These are phyloP conservation scores for Caenorhabditis macrosperma DNA, from an alignment of 2,888 invertebrate genomes.

Conservation along the genomic window DNA sequence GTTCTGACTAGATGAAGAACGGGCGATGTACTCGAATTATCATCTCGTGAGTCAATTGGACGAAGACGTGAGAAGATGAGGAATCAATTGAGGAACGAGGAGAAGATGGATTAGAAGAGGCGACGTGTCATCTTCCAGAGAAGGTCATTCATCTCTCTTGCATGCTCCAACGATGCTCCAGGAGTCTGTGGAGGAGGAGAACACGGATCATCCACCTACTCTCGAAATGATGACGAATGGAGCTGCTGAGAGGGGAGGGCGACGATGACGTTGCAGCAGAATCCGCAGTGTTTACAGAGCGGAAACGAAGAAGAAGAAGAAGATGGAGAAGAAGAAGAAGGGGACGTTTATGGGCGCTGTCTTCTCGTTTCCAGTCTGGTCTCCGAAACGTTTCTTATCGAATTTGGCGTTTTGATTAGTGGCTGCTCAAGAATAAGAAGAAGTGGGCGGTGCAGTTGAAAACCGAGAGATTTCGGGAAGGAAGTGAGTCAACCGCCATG, in stretches of 20 bases:
- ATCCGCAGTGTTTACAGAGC: background rate
- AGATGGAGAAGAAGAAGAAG: background rate
- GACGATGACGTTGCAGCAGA: background rate
- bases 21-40: too few relatives aligned
- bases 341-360: background rate
- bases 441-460: background rate
- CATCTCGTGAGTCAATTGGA: too few relatives aligned
- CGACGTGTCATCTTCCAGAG: slow-evolving; percentile 9
- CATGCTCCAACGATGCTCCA: slow-evolving; percentile 11
- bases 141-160: slow-evolving; percentile 25
- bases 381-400: background rate
- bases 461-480: background rate
- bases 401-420: slow-evolving; percentile 28
- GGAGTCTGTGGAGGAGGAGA: background rate
- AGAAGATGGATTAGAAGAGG: background rate
- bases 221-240: background rate
- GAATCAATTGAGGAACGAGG: background rate
- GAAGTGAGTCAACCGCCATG: slow-evolving; percentile 20
- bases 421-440: too few relatives aligned
- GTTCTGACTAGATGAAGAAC: too few relatives aligned
- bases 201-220: background rate
- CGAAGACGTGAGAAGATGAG: too few relatives aligned
- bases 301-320: background rate
- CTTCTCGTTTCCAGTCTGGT: background rate
- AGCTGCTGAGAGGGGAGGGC: background rate